phyloP scores from a whole-genome alignment of 2,888 invertebrate species.

The Molorchus minor region DNA sequence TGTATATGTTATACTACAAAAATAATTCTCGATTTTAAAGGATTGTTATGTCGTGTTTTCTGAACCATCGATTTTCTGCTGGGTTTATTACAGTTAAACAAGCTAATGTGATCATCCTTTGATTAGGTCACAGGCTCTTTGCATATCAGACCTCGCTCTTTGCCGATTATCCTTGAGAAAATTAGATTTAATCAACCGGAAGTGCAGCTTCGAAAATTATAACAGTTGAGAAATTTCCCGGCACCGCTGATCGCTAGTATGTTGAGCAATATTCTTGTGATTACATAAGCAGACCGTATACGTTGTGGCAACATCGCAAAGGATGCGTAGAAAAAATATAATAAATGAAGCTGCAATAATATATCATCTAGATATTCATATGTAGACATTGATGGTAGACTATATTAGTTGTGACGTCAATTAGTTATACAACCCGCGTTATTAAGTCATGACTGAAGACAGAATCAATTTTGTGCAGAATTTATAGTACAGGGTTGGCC shows the following conservation, averaged over 20 bases:
- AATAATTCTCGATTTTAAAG: no score
- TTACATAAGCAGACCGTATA: neutral
- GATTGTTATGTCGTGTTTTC: no score
- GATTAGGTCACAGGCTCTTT: slow-evolving; percentile 5
- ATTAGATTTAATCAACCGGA: slow-evolving; percentile 23
- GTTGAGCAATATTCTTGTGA: slow-evolving; percentile 11
- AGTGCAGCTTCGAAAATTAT: slow-evolving; percentile 8
- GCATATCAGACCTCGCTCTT: slow-evolving; percentile 1
- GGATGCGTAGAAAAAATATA: neutral
- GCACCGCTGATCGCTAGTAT: slow-evolving; percentile 14
- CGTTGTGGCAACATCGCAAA: neutral
- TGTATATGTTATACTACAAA: no score
- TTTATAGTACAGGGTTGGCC: no score
- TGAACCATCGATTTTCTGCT: neutral
- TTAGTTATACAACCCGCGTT: no score
- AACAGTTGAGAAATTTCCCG: slow-evolving; percentile 22
- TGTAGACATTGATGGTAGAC: no score
- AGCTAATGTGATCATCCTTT: neutral
- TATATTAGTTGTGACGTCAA: no score
- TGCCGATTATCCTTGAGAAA: slow-evolving; percentile 6
- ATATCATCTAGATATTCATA: neutral
- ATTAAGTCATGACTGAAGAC: no score
- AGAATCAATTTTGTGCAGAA: no score
- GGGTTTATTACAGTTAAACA: neutral
- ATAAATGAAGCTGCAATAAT: neutral